Evolutionary conservation across 2,113 vertebrate genomes (phyloP), one percentile per base, ranked within the genome.

Genomic region (Lucifuga dentata): DNA sequence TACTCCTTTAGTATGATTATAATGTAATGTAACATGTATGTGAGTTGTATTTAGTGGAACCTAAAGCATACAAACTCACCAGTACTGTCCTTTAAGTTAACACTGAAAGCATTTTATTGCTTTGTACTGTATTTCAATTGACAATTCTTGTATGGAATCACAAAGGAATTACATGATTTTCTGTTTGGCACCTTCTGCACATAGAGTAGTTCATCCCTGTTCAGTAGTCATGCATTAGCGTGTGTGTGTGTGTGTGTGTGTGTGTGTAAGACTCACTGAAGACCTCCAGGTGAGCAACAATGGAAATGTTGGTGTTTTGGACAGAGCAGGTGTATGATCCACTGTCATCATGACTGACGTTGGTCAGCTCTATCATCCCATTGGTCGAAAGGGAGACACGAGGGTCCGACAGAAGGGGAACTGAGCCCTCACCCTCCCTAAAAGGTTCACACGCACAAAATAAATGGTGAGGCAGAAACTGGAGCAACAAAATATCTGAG

Each of bases 251-350:
- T 19, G 6, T 38, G 15, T 19, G 6, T 35, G 33, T 3, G 33
- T 35, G 33, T 35, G 33, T 39, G 36, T 35, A 17, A 6, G 9
- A 80, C 94, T 89, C 68, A 96, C 95, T 94, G 88, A 90, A 90
- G 68, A 97, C 92, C 1, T 91, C 72, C 33, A 97, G 88, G 33
- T 86, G 70, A 5, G 94, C 95, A 0, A 40, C 75, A 67, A 96
- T 93, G 79, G 88, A 92, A 65, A 87, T 81, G 49, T 93, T 92
- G 77, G 71, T 64, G 70, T 91, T 24, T 26, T 66, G 60, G 21
- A 95, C 75, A 2, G 81, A 81, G 84, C 95, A 97, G n/a, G 49
- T 88, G 83, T 94, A 97, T 0, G 3, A 15, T 1, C 93, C 94
- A 0, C 66, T 72, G 66, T 96, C 95, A 0, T 86, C 61, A 12